phyloP scores from a whole-genome alignment of 2,888 invertebrate genomes.

The Lordiphosa andalusiaca region DNA sequence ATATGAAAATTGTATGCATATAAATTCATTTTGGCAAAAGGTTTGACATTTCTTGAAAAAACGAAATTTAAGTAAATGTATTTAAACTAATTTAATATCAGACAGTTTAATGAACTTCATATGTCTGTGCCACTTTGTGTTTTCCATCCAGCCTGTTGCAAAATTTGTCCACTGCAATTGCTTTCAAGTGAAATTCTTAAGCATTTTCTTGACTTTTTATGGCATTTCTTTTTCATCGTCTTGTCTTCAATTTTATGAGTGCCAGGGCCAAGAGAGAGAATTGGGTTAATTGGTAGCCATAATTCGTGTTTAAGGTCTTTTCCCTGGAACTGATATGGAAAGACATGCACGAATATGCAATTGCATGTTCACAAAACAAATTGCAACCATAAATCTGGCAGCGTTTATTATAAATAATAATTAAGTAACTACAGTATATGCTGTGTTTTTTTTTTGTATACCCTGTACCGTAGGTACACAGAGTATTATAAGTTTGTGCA shows the following conservation, averaged over 20 bases:
- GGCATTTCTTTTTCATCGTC: constrained; percentile 27
- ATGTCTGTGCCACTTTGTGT: too few species aligned
- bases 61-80: constrained; percentile 1
- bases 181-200: constrained; percentile 47
- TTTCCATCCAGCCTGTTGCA: not conserved
- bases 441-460: constrained; percentile 18
- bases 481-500: too few species aligned
- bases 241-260: constrained; percentile 46
- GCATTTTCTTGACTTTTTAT: constrained; percentile 33
- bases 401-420: constrained; percentile 38
- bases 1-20: constrained; percentile 54
- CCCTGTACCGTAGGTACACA: too few species aligned
- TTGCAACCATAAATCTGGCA: constrained; percentile 19
- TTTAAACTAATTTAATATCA: too few species aligned
- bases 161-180: not conserved
- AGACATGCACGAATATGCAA: constrained; percentile 32
- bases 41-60: too few species aligned
- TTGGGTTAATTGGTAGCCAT: constrained; percentile 67
- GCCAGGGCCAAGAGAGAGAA: constrained; percentile 46
- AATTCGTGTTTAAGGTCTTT: constrained; percentile 61
- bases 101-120: too few species aligned
- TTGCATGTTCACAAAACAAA: constrained; percentile 33
- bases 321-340: constrained; percentile 28
- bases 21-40: constrained; percentile 14
- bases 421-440: constrained; percentile 14